Evolutionary conservation across 2,113 vertebrate genomes (phyloP).

Genomic region (Alethe diademata): DNA sequence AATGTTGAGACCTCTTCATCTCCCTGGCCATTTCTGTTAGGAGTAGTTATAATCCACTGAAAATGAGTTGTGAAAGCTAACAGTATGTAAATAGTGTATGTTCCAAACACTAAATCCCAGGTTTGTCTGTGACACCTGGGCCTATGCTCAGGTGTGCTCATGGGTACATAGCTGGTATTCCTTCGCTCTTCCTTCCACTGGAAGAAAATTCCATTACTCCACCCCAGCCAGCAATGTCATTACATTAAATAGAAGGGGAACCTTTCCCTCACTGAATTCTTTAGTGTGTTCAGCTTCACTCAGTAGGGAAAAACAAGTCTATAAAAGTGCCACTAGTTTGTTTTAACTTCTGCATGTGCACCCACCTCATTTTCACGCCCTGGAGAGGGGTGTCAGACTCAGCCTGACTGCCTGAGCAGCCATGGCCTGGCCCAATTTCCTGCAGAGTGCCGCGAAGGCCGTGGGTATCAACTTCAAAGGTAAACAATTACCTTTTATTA

Average conservation of each 20-base stretch:
- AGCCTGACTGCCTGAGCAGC: neutral
- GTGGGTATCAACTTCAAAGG: slow-evolving; percentile 51
- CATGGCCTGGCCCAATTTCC: slow-evolving; percentile 15
- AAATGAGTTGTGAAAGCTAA: slow-evolving; percentile 48
- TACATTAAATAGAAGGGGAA: neutral
- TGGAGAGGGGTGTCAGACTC: neutral
- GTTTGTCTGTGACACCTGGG: neutral
- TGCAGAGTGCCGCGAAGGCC: neutral
- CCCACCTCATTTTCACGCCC: neutral
- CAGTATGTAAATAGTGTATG: neutral
- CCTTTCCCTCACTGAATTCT: neutral
- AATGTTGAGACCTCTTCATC: neutral
- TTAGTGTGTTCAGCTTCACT: neutral
- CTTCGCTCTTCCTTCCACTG: neutral
- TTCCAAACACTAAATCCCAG: slow-evolving; percentile 5
- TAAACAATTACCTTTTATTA: slow-evolving; percentile 71
- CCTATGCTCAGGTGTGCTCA: neutral
- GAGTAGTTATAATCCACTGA: neutral
- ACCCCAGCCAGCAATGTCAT: neutral
- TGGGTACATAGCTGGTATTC: neutral
- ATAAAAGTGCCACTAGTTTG: neutral
- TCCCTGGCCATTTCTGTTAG: slow-evolving; percentile 11
- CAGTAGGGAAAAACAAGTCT: neutral
- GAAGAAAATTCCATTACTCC: neutral
- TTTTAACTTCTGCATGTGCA: neutral